Conservation (phyloP, 1,140 invertebrate species). For the Vanessa tameamea region DNA sequence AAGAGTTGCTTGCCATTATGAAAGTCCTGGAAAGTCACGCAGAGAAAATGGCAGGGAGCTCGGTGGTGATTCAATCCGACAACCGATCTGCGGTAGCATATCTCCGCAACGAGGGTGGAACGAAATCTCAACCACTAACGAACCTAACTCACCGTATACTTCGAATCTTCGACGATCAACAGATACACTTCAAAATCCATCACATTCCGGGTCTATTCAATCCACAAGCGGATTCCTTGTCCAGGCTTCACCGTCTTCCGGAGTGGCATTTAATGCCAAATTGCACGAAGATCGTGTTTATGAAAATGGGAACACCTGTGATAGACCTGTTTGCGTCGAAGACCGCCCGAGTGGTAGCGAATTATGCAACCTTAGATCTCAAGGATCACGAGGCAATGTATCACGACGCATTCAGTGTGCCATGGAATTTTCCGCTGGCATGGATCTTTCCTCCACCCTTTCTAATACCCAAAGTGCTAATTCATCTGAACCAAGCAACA, state of each 20-base stretch:
- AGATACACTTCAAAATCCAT: slow-evolving; percentile 27
- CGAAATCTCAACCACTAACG: slow-evolving; percentile 46
- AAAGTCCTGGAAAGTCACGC: slow-evolving; percentile 34
- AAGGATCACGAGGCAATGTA: slow-evolving; percentile 46
- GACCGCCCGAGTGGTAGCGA: not conserved
- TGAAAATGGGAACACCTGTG: not conserved
- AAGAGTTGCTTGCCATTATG: slow-evolving; percentile 52
- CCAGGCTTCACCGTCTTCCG: not conserved
- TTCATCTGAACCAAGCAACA: not conserved
- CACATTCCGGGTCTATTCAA: not conserved
- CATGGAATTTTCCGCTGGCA: slow-evolving; percentile 46
- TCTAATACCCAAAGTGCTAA: not conserved
- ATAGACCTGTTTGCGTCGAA: not conserved
- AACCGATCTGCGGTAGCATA: slow-evolving; percentile 29
- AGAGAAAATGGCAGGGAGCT: slow-evolving; percentile 16
- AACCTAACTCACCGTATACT: slow-evolving; percentile 48
- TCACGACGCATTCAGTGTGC: slow-evolving; percentile 56
- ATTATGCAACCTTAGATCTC: slow-evolving; percentile 43
- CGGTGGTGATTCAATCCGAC: slow-evolving; percentile 55
- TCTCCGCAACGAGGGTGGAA: slow-evolving; percentile 51
- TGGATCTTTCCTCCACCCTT: not conserved
- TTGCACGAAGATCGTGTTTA: not conserved
- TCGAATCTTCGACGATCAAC: slow-evolving; percentile 38
- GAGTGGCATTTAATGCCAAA: not conserved
- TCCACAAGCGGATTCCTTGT: not conserved